These are phyloP conservation scores for Cephus nigrinus DNA, from an alignment of 2,888 invertebrate genomes.

Conservation along the genomic window DNA sequence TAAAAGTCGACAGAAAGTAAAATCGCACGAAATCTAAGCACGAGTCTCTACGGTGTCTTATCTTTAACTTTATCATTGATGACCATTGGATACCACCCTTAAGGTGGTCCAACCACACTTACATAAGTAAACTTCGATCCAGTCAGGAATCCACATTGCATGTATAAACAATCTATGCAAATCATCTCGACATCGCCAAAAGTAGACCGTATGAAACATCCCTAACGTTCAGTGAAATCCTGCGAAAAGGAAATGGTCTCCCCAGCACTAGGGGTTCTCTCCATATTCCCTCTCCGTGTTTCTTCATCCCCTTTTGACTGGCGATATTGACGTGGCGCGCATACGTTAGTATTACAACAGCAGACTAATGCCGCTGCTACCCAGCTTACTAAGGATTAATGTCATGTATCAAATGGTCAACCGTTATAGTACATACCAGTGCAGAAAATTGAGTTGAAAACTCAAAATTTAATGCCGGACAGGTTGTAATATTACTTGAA, in stretches of 20 bases:
- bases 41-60: neutral
- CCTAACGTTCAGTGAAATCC: slow-evolving; percentile 59
- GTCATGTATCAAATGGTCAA: slow-evolving; percentile 50
- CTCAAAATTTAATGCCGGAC: neutral
- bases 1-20: neutral
- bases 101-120: neutral
- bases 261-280: neutral
- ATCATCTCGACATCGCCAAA: neutral
- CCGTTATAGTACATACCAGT: neutral
- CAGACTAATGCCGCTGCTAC: slow-evolving; percentile 44
- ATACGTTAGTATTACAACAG: slow-evolving; percentile 23
- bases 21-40: neutral
- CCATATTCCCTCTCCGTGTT: slow-evolving; percentile 27
- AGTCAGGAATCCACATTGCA: neutral
- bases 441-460: neutral
- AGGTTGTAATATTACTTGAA: neutral
- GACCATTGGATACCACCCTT: neutral
- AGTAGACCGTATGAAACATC: slow-evolving; percentile 47
- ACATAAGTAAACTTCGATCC: neutral
- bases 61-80: neutral
- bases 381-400: slow-evolving; percentile 59
- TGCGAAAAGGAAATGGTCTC: slow-evolving; percentile 57
- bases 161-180: neutral
- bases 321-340: slow-evolving; percentile 30
- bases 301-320: slow-evolving; percentile 37